A percentile compares a stretch with the other conserved stretches of the same genome.
These are phyloP conservation scores for Ceratosolen fusciceps DNA, from an alignment of 1,140 invertebrate genomes.

Conservation along the genomic window DNA sequence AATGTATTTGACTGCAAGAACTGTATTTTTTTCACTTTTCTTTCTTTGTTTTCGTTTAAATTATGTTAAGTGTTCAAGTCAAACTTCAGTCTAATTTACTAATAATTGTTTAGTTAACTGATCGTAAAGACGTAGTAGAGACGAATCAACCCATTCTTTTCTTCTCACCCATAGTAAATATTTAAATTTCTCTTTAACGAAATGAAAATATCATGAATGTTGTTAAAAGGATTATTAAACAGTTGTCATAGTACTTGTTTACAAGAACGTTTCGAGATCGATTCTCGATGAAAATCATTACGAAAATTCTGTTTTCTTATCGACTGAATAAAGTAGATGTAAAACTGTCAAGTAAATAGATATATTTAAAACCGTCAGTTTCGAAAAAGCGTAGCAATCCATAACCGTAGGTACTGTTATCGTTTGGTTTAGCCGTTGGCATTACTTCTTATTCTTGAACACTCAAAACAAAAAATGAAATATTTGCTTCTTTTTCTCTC, in stretches of 20 bases:
- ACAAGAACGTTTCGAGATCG: conserved; percentile 13
- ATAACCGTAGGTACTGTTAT: background rate
- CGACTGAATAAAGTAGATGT: background rate
- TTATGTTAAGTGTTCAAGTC: background rate
- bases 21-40: background rate
- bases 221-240: background rate
- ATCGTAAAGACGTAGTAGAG: background rate
- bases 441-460: background rate
- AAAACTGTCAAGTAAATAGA: background rate
- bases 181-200: background rate
- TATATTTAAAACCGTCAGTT: background rate
- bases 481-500: background rate
- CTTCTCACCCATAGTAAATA: background rate
- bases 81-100: background rate
- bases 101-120: background rate
- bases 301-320: background rate
- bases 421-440: background rate
- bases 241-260: background rate
- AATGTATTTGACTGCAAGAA: conserved; percentile 12
- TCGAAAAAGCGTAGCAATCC: background rate
- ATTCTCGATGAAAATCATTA: background rate
- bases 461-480: background rate
- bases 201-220: background rate
- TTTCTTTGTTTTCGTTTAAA: too few relatives aligned
- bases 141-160: too few relatives aligned